phyloP scores from a whole-genome alignment of 2,113 vertebrate genomes.

The Lynx canadensis region DNA sequence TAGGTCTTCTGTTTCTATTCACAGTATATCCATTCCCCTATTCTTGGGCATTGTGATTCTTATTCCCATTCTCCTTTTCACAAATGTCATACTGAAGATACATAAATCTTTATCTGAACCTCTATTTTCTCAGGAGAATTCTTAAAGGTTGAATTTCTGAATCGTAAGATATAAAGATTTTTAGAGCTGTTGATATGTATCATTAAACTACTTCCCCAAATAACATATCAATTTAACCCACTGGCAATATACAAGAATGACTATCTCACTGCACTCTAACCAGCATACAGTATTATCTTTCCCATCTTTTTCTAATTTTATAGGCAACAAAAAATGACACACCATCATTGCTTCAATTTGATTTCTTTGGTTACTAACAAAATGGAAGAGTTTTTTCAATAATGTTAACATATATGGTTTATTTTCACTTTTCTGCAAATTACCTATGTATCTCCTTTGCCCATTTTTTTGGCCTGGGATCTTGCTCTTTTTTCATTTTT shows the following conservation, averaged over 20 bases:
- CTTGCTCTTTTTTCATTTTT: not conserved
- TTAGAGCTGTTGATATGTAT: not conserved
- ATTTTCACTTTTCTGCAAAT: not conserved
- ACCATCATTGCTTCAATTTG: not conserved
- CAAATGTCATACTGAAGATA: not conserved
- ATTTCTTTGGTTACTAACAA: not conserved
- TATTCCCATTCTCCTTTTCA: not conserved
- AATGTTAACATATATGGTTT: not conserved
- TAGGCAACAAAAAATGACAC: not conserved
- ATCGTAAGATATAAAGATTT: not conserved
- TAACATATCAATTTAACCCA: not conserved
- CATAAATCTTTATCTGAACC: conserved; percentile 9
- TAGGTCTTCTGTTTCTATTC: not conserved
- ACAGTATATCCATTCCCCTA: not conserved
- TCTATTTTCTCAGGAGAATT: not conserved
- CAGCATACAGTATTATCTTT: not conserved
- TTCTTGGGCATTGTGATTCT: not conserved
- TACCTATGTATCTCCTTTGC: not conserved
- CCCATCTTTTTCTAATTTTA: conserved; percentile 11
- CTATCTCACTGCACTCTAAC: not conserved
- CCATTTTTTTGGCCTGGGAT: not conserved
- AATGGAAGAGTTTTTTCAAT: not conserved
- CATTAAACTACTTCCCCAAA: not conserved
- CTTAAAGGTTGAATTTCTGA: conserved; percentile 36
- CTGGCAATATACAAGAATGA: not conserved